Conservation (phyloP, 2,888 invertebrate species). For the Yponomeuta cagnagella region DNA sequence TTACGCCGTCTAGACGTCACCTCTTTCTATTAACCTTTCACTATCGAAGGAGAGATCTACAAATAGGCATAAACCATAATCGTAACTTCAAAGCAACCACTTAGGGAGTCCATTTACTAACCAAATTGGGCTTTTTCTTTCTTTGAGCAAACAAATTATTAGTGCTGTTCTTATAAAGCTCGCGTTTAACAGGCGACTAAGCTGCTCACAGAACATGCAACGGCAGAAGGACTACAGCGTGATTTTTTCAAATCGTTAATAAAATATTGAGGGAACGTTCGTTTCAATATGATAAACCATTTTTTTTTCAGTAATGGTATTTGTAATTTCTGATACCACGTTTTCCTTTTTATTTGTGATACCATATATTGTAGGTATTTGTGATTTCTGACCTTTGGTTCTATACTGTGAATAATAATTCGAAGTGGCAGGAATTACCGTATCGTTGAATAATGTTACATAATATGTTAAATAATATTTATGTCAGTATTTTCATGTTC, state of each 20-base stretch:
- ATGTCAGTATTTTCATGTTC: too few species aligned
- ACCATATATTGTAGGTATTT: too few species aligned
- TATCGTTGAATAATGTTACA: too few species aligned
- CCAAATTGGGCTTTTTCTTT: neutral
- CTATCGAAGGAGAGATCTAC: neutral
- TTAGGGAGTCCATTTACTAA: neutral
- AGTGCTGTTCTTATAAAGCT: neutral
- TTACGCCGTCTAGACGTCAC: neutral
- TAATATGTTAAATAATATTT: too few species aligned
- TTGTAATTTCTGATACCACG: too few species aligned
- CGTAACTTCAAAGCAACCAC: neutral
- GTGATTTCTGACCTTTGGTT: too few species aligned
- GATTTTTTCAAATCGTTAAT: neutral
- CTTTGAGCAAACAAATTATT: constrained; percentile 2
- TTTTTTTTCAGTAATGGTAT: too few species aligned
- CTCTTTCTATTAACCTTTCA: neutral
- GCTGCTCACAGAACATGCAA: neutral
- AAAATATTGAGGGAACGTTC: neutral
- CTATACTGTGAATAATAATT: too few species aligned
- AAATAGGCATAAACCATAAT: neutral
- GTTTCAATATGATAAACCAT: too few species aligned
- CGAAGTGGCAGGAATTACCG: too few species aligned
- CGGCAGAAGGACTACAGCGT: neutral
- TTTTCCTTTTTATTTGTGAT: too few species aligned
- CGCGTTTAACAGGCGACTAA: neutral